Evolutionary conservation across 2,113 vertebrate genomes (phyloP).

Genomic region (Labeo rohita): DNA sequence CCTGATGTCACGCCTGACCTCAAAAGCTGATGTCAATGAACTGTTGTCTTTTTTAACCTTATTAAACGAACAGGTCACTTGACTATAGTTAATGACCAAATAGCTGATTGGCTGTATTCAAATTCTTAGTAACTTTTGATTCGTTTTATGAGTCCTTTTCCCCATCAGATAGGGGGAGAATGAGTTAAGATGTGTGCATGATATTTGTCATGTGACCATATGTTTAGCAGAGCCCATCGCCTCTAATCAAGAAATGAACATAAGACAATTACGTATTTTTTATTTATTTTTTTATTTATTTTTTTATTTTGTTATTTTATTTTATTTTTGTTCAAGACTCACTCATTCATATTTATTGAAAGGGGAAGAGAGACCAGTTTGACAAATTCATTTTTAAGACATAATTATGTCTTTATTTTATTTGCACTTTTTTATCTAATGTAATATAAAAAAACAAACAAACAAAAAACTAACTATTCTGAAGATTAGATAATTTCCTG

Average conservation of each 20-base stretch:
- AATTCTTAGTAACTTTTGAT: not conserved
- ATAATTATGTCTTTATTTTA: no score
- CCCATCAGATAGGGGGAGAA: not conserved
- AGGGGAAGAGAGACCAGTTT: no score
- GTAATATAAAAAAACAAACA: no score
- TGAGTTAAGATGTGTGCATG: not conserved
- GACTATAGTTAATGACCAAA: slow-evolving; percentile 3
- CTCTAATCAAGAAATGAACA: not conserved
- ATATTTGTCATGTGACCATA: not conserved
- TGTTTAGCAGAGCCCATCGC: not conserved
- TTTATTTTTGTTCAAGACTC: no score
- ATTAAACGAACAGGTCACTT: not conserved
- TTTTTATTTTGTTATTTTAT: no score
- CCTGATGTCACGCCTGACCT: slow-evolving; percentile 47
- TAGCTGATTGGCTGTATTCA: not conserved
- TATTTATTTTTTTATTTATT: no score
- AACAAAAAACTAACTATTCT: no score
- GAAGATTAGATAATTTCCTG: no score
- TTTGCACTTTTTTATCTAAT: no score
- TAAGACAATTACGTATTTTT: not conserved
- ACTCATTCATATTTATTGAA: no score
- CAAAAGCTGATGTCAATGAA: slow-evolving; percentile 40
- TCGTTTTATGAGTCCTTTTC: not conserved
- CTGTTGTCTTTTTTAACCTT: slow-evolving; percentile 24
- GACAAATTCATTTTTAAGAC: not conserved